A percentile compares a stretch with the other conserved stretches of the same genome.
These are phyloP conservation scores for Leptopilina myrica DNA, from an alignment of 2,888 invertebrate species.

Conservation along the genomic window DNA sequence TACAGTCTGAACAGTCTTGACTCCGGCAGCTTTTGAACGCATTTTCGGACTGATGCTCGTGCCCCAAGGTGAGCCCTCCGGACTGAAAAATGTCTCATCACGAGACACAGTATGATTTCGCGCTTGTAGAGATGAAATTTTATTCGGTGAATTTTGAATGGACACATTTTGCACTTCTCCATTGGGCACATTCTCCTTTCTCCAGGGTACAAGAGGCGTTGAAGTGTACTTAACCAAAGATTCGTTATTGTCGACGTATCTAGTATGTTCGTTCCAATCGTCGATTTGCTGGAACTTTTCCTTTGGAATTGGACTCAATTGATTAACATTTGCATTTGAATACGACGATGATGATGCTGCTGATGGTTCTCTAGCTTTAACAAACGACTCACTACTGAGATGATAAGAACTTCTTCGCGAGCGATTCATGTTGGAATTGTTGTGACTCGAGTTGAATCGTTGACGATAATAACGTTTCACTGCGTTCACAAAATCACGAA, in stretches of 20 bases:
- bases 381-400: constrained; percentile 62
- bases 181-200: constrained; percentile 57
- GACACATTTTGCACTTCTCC: constrained; percentile 52
- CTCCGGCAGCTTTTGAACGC: constrained; percentile 60
- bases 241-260: constrained; percentile 31
- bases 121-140: constrained; percentile 38
- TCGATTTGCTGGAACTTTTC: constrained; percentile 16
- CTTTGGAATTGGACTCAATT: constrained; percentile 62
- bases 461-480: constrained; percentile 48
- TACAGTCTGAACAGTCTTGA: constrained; percentile 70
- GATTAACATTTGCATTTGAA: constrained; percentile 53
- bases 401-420: constrained; percentile 62
- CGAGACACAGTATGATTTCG: constrained; percentile 39
- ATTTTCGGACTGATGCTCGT: constrained; percentile 68
- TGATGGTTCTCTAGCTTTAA: constrained; percentile 46
- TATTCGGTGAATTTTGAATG: constrained; percentile 46
- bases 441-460: constrained; percentile 48
- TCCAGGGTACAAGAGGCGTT: constrained; percentile 60
- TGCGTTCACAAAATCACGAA: neutral
- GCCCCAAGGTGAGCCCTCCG: constrained; percentile 68
- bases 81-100: constrained; percentile 57
- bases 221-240: constrained; percentile 59
- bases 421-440: constrained; percentile 59
- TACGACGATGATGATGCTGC: constrained; percentile 47
- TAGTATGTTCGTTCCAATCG: constrained; percentile 25